Conservation (phyloP, 2,113 vertebrate species). For the Calypte anna region DNA sequence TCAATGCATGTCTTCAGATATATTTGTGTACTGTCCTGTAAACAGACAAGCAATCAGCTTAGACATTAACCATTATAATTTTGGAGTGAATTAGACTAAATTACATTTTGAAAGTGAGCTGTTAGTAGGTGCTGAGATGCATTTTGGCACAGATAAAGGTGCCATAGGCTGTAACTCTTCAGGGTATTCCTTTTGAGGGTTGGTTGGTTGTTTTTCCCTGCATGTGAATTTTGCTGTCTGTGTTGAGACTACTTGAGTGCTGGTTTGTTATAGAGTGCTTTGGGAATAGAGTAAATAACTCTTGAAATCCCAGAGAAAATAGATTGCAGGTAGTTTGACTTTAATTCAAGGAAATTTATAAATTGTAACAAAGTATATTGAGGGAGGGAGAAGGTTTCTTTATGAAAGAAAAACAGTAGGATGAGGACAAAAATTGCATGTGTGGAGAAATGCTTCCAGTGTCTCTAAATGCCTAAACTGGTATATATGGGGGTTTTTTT, state of each 20-base stretch:
- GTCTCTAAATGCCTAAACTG: background rate
- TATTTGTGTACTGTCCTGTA: background rate
- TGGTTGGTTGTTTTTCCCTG: background rate
- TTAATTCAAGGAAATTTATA: background rate
- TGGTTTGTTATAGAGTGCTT: background rate
- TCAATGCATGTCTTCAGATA: background rate
- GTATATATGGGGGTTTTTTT: background rate
- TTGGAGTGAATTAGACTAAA: background rate
- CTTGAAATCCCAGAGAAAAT: background rate
- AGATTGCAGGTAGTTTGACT: background rate
- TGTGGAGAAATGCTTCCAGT: background rate
- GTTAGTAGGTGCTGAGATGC: background rate
- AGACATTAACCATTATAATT: background rate
- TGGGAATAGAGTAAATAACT: background rate
- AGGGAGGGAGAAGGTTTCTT: background rate
- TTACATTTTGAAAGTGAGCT: background rate
- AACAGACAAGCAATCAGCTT: background rate
- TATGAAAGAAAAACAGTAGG: background rate
- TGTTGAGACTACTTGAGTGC: background rate
- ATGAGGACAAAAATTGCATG: background rate
- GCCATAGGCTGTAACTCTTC: background rate
- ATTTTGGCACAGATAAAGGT: background rate
- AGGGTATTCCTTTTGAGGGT: background rate
- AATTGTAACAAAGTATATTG: background rate
- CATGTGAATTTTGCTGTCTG: background rate